Percentiles rank a stretch among this genome's conserved stretches.
Conservation (phyloP, 1,140 invertebrate genomes). For the Heterodera schachtii region DNA sequence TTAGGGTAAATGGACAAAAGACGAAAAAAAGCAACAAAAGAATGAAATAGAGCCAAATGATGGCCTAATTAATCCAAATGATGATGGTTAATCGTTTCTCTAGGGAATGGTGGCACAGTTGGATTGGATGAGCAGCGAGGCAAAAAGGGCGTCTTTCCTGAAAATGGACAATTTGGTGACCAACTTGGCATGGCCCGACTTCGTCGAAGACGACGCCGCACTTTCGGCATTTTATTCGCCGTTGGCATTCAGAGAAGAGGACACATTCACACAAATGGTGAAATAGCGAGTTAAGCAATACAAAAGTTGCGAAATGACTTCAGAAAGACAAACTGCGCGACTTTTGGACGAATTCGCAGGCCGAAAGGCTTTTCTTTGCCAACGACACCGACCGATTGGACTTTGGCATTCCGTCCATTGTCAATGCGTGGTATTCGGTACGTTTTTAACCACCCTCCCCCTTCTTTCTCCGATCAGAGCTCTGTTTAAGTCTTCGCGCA, state of each 20-base stretch:
- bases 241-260: constrained; percentile 12
- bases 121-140: constrained; percentile 50
- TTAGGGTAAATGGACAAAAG: constrained; percentile 1
- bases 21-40: too few species aligned
- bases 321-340: not conserved
- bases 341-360: not conserved
- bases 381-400: constrained; percentile 24
- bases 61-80: too few species aligned
- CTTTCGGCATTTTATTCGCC: constrained; percentile 47
- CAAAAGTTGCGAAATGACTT: not conserved
- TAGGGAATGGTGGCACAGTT: constrained; percentile 58
- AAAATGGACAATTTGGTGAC: constrained; percentile 56
- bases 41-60: too few species aligned
- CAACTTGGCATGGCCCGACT: constrained; percentile 62
- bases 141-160: constrained; percentile 51
- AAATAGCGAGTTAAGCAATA: not conserved
- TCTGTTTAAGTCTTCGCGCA: not conserved
- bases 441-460: not conserved
- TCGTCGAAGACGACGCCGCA: constrained; percentile 49
- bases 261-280: constrained; percentile 37
- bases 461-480: too few species aligned
- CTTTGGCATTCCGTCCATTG: constrained; percentile 13
- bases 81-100: constrained; percentile 3
- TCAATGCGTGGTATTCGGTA: constrained; percentile 27
- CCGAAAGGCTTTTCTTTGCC: not conserved